A percentile compares a stretch with the other conserved stretches of the same genome.
phyloP scores from a whole-genome alignment of 2,888 invertebrate genomes.

The Glyphotaelius pellucidus region DNA sequence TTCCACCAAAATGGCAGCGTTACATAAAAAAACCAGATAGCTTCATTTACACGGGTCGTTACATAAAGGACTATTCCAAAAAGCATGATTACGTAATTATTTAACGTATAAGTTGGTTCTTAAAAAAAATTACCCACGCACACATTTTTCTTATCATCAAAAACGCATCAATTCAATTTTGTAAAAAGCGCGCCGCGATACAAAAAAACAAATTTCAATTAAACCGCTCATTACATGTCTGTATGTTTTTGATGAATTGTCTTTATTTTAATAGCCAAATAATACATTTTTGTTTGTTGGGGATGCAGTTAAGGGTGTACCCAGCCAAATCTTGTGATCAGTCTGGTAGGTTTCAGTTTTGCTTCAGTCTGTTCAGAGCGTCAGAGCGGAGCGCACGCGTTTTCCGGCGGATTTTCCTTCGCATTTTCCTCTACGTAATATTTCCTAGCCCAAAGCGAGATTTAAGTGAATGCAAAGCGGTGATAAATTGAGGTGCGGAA shows the following conservation, averaged over 20 bases:
- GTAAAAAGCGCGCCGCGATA: not conserved
- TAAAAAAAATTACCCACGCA: not conserved
- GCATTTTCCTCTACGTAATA: conserved; percentile 6
- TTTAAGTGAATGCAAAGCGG: conserved; percentile 33
- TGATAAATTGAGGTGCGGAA: conserved; percentile 32
- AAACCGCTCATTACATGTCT: not conserved
- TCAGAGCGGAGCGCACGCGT: not conserved
- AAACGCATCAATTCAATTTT: not conserved
- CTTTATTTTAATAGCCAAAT: not conserved
- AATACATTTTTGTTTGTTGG: not conserved
- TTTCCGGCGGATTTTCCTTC: not conserved
- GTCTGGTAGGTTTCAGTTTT: not conserved
- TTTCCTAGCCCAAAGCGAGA: not conserved
- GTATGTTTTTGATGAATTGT: not conserved
- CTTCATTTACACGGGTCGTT: not conserved
- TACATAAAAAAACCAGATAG: not conserved
- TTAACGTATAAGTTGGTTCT: not conserved
- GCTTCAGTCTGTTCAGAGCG: not conserved
- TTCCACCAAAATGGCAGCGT: not conserved
- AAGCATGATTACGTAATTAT: not conserved
- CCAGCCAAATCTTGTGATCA: conserved; percentile 17
- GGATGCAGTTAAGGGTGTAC: conserved; percentile 34
- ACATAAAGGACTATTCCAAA: not conserved
- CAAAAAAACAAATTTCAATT: not conserved
- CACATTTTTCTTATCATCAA: not conserved